Percentiles rank a stretch among this genome's conserved stretches.
Conservation (phyloP, 35 echinoderm and acorn worm genomes). For the Anneissia japonica region DNA sequence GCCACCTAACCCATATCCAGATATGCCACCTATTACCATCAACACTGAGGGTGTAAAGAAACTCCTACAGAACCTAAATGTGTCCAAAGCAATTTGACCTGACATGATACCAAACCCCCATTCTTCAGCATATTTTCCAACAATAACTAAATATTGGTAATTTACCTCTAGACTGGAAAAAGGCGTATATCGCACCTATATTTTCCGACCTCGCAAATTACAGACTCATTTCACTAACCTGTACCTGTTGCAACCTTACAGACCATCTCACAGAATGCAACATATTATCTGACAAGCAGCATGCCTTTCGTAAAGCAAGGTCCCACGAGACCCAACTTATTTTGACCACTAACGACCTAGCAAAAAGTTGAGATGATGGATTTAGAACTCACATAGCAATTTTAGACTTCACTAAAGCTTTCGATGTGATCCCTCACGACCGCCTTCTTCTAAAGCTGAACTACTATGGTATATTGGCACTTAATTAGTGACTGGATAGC, state of each 20-base stretch:
- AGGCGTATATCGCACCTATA: background rate
- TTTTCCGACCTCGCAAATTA: slow-evolving; percentile 21
- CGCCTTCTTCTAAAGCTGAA: slow-evolving; percentile 10
- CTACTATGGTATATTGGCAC: background rate
- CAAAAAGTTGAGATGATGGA: background rate
- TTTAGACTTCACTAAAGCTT: slow-evolving; percentile 15
- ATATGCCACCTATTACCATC: too few species aligned
- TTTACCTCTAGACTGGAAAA: background rate
- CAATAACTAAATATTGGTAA: background rate
- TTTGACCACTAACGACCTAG: background rate
- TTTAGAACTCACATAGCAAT: background rate
- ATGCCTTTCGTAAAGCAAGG: slow-evolving; percentile 1
- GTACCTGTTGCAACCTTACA: slow-evolving; percentile 30
- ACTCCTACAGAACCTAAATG: too few species aligned
- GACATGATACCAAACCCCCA: too few species aligned
- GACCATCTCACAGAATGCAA: background rate
- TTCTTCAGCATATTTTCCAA: background rate
- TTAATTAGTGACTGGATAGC: background rate
- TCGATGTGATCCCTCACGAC: slow-evolving; percentile 16
- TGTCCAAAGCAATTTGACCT: too few species aligned
- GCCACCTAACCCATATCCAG: too few species aligned
- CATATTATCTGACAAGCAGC: background rate
- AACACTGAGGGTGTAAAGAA: too few species aligned
- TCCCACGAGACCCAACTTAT: slow-evolving; percentile 17
- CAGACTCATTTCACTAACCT: slow-evolving; percentile 14